Evolutionary conservation across 2,888 invertebrate species (phyloP).

Genomic region (Nomada ruficornis): DNA sequence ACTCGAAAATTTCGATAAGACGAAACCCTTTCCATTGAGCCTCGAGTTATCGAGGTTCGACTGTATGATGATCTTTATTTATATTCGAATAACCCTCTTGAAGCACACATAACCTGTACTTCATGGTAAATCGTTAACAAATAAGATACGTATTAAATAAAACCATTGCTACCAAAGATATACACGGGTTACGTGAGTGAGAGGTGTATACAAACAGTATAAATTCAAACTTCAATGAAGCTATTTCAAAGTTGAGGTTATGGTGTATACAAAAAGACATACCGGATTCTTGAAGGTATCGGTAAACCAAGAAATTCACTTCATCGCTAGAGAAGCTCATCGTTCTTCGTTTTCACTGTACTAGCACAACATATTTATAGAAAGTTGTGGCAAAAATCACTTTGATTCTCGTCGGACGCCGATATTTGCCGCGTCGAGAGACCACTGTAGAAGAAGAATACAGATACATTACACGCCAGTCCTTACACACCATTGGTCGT

Average conservation of each 20-base stretch:
- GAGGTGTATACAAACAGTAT: constrained; percentile 49
- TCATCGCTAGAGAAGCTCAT: constrained; percentile 99
- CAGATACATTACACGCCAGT: constrained; percentile 27
- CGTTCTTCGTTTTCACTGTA: constrained; percentile 70
- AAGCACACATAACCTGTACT: constrained; percentile 13
- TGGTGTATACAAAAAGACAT: constrained; percentile 75
- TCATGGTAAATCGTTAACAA: background rate
- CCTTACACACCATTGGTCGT: constrained; percentile 34
- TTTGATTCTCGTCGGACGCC: constrained; percentile 65
- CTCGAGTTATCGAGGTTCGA: no score
- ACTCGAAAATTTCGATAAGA: no score
- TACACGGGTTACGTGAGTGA: constrained; percentile 10
- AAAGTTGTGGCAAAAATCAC: constrained; percentile 48
- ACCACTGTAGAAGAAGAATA: constrained; percentile 41
- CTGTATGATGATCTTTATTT: background rate
- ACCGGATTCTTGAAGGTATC: constrained; percentile 99
- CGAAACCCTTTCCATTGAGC: no score
- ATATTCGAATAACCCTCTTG: constrained; percentile 1
- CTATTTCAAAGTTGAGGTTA: constrained; percentile 66
- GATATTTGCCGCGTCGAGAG: constrained; percentile 72
- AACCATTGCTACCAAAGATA: background rate
- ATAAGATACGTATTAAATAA: background rate
- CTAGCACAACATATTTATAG: constrained; percentile 75
- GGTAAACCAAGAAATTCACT: constrained; percentile 99
- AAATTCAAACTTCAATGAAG: constrained; percentile 25